These are phyloP conservation scores for Calameuta idolon DNA, from an alignment of 2,888 invertebrate species.

Conservation along the genomic window DNA sequence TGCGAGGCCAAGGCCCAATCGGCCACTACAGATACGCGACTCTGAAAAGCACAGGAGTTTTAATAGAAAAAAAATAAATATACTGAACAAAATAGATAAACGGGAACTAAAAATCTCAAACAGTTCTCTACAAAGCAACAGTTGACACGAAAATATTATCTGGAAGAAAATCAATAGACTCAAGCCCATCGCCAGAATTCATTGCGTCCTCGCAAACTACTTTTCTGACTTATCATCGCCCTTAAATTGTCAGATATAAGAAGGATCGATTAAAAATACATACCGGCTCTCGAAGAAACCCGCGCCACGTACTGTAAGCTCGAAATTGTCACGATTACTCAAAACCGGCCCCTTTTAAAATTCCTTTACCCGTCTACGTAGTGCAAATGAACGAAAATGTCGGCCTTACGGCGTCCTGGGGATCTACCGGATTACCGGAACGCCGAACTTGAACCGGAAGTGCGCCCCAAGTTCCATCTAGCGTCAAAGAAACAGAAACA, in stretches of 20 bases:
- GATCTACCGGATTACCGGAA: neutral
- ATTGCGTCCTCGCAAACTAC: neutral
- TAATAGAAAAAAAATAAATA: neutral
- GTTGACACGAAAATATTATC: neutral
- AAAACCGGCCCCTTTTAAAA: neutral
- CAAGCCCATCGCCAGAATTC: neutral
- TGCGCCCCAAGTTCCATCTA: neutral
- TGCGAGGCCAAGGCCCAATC: neutral
- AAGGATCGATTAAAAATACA: neutral
- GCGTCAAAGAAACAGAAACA: neutral
- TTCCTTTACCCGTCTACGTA: slow-evolving; percentile 25
- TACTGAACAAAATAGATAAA: neutral
- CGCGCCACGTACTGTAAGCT: neutral
- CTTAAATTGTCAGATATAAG: neutral
- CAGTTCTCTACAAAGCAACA: neutral
- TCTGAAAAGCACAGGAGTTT: neutral
- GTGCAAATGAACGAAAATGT: slow-evolving; percentile 36
- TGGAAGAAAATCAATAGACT: neutral
- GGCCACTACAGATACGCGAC: neutral
- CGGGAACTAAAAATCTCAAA: neutral
- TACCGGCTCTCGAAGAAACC: neutral
- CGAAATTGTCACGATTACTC: neutral
- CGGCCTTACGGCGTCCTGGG: slow-evolving; percentile 37
- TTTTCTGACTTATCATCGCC: neutral
- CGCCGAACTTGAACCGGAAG: neutral